Base-by-base conservation (phyloP, 2,113 vertebrate species). In the Potamarius usumacintae region DNA sequence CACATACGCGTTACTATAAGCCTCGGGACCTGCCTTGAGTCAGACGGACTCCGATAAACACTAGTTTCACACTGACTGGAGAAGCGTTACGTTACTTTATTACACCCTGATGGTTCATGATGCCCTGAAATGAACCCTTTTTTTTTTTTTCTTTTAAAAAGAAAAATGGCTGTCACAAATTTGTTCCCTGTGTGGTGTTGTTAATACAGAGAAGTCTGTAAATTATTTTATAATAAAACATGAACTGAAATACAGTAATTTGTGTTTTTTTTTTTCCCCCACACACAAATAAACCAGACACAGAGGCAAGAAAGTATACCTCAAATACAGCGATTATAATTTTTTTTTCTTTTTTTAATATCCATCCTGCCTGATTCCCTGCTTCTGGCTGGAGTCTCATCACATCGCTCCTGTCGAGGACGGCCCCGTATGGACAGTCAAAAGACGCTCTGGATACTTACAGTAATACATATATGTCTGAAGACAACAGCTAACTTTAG, bases 181-280 rank as follows among this genome's bases (percentile, higher is more conserved):
- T 14, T 53, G 17, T 53, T 84, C 74, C 4, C 27, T 85, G 30
- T 65, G 12, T 30, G 18, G 8, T 30, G 18, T 79, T 87, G 78
- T 76, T 71, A 67, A 42, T 86, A 63, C 60, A 65, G 65, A 87
- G 50, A 85, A 27, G 14, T 52, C 15, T 55, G 34, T 89, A 74
- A 5, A 27, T 30, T 60, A 30, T 88, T 88, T 89, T 86, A 77
- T 88, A 88, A 88, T 88, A 89, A 88, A 90, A 88, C 30, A 77
- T 78, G 60, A 77, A 55, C 48, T 48, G 27, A 6, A 5, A 67
- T 82, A 2, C 22, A 25, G 57, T 20, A 30, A 9, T 50, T 58
- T 42, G 55, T 67, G 30, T 60, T 62, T 0, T 15, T 17, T 22
- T 63, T 48, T 48, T 10, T 50, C 8, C 34, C 7, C 5, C 4